A percentile compares a stretch with the other conserved stretches of the same genome.
phyloP scores from a whole-genome alignment of 2,888 invertebrate genomes.

The Ferdinandea cuprea region DNA sequence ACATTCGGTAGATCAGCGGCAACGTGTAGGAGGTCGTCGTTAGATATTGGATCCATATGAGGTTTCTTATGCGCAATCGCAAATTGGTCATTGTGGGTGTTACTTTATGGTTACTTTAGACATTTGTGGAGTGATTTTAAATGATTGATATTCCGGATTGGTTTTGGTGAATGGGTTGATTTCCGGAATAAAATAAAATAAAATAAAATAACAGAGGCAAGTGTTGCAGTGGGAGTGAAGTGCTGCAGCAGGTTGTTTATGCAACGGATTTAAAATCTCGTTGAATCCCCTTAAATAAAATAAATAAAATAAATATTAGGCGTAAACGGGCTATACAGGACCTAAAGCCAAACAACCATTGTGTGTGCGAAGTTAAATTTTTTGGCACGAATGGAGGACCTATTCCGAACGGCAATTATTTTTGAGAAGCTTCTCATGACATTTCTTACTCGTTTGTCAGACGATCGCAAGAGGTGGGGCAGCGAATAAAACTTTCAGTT shows the following conservation, averaged over 20 bases:
- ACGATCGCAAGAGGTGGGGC: too few relatives aligned
- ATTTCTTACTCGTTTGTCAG: too few relatives aligned
- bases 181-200: background rate
- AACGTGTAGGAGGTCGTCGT: conserved; percentile 11
- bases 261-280: background rate
- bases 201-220: background rate
- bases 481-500: too few relatives aligned
- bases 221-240: background rate
- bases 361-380: too few relatives aligned
- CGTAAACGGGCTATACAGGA: too few relatives aligned
- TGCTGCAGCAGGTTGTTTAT: too few relatives aligned
- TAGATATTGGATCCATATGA: background rate
- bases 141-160: background rate
- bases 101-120: background rate
- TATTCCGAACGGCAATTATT: too few relatives aligned
- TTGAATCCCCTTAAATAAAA: too few relatives aligned
- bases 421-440: too few relatives aligned
- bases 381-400: too few relatives aligned
- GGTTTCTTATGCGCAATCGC: background rate
- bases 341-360: too few relatives aligned
- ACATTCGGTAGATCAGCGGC: conserved; percentile 3
- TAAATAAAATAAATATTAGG: too few relatives aligned
- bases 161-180: background rate
- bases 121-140: background rate
- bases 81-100: background rate